Base-by-base conservation (phyloP, 2,113 vertebrate genomes). In the Oenanthe oenanthe region DNA sequence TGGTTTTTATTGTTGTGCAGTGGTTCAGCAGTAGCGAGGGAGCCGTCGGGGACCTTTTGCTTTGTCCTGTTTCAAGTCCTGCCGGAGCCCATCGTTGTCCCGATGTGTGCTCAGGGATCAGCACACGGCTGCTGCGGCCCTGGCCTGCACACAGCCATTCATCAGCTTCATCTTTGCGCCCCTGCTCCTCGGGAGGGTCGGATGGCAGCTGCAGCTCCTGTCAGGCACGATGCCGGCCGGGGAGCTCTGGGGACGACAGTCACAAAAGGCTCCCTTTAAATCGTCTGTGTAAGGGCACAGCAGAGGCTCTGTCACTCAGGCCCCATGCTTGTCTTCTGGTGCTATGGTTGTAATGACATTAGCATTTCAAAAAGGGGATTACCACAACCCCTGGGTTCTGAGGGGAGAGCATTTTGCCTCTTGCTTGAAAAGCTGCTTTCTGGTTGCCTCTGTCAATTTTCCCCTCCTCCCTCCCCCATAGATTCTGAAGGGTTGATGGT, bases 351-450 rank as follows among this genome's bases (percentile, higher is more conserved):
- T 96, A 96, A 97, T 94, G 86, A 90, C 43, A 97, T 97, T 96
- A 96, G 94, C 96, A 97, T 97, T 95, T 96, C 92, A 97, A 96
- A 95, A 95, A 92, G 61, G 65, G 81, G 91, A 97, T 97, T 97
- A 96, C 43, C 62, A 40, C 62, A 88, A 51, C 67, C 71, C 75
- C 38, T 17, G 16, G 17, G 12, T 84, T 94, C 71, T 88, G 45
- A 88, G 47, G 15, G 53, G n/a, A 68, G 63, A 74, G 2, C 58
- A 12, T 90, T 95, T 53, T 73, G 58, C 6, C 47, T 89, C 20
- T 51, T 87, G 48, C 18, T 93, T 93, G 90, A 74, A 94, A 94
- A 89, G 61, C 80, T 83, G 74, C 79, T 93, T 97, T 96, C 67
- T 92, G 67, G 17, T 62, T 73, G 19, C 51, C 32, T 91, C 31